A percentile compares a stretch with the other conserved stretches of the same genome.
Conservation (phyloP, 2,113 vertebrate genomes). For the Cacatua alba region DNA sequence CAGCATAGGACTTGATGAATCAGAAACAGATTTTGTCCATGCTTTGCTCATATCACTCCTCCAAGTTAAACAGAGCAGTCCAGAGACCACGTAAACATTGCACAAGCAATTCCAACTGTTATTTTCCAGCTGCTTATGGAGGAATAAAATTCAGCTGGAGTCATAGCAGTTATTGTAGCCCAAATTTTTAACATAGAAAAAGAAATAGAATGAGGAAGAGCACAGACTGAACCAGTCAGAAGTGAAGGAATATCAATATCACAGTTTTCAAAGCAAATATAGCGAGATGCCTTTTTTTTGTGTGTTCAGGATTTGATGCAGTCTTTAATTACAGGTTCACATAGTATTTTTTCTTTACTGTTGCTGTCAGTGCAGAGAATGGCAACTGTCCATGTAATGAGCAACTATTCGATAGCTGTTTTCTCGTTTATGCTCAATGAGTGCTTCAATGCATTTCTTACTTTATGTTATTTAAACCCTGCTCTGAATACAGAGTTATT, state of each 20-base stretch:
- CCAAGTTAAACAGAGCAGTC: background rate
- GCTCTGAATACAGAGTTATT: conserved; percentile 14
- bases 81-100: background rate
- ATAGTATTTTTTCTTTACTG: background rate
- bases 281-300: background rate
- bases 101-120: background rate
- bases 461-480: background rate
- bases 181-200: background rate
- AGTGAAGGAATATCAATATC: background rate
- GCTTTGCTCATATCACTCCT: background rate
- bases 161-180: background rate
- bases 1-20: background rate
- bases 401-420: conserved; percentile 12
- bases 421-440: background rate
- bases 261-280: background rate
- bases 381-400: background rate
- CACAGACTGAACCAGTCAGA: background rate
- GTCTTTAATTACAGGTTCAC: conserved; percentile 5
- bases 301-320: background rate
- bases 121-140: background rate
- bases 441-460: background rate
- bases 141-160: background rate
- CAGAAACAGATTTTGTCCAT: background rate
- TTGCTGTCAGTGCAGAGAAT: background rate
- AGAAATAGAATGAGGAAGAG: background rate